Percentiles rank a stretch among this genome's conserved stretches.
These are phyloP conservation scores for Tanytarsus gracilentus DNA, from an alignment of 2,888 invertebrate genomes.

Conservation along the genomic window DNA sequence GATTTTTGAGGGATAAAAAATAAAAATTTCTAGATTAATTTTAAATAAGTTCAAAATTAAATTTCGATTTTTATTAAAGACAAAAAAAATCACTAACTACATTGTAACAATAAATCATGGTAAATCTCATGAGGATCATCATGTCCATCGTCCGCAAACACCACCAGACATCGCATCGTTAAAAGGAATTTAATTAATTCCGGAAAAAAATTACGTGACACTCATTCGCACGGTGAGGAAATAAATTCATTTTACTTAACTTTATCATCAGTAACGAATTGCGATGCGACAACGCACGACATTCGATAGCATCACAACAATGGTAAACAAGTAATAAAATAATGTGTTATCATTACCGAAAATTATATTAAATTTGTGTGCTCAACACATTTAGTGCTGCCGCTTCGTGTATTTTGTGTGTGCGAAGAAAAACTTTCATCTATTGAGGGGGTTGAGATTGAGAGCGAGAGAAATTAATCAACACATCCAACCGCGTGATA, in stretches of 20 bases:
- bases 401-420: background rate
- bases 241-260: slow-evolving; percentile 26
- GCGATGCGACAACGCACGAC: slow-evolving; percentile 1
- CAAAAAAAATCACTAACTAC: background rate
- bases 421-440: background rate
- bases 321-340: slow-evolving; percentile 13
- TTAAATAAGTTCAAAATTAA: background rate
- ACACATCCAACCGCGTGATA: background rate
- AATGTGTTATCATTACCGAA: slow-evolving; percentile 28
- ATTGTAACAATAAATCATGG: background rate
- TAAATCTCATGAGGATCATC: too few species aligned
- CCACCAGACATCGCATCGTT: slow-evolving; percentile 4
- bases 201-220: slow-evolving; percentile 24
- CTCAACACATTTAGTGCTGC: slow-evolving; percentile 2
- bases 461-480: slow-evolving; percentile 2
- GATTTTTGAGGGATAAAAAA: too few species aligned
- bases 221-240: slow-evolving; percentile 9
- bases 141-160: background rate
- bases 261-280: slow-evolving; percentile 14
- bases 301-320: slow-evolving; percentile 8
- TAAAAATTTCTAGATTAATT: too few species aligned
- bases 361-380: slow-evolving; percentile 29
- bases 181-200: slow-evolving; percentile 28
- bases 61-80: background rate
- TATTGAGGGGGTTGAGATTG: background rate